Evolutionary conservation across 2,888 invertebrate species (phyloP).

Genomic region (Papilio elwesi): DNA sequence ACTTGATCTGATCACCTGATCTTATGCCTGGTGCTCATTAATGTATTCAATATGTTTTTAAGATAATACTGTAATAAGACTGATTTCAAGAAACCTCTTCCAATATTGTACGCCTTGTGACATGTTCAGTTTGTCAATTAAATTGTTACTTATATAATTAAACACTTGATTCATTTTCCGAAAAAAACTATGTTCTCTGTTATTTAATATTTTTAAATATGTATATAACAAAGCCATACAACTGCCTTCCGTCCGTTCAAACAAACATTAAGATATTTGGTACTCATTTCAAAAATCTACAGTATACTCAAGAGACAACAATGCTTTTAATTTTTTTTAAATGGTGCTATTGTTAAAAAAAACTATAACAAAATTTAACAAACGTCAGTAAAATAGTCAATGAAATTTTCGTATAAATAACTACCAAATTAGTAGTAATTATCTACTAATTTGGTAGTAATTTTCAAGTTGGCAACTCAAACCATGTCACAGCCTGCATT

Average conservation of each 20-base stretch:
- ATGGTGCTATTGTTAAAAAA: not conserved
- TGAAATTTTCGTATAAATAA: not conserved
- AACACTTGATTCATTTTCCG: too few relatives aligned
- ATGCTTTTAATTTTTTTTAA: not conserved
- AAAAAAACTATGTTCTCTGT: too few relatives aligned
- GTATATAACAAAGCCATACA: too few relatives aligned
- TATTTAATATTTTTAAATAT: too few relatives aligned
- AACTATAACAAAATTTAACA: too few relatives aligned
- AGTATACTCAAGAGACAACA: not conserved
- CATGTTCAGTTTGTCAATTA: not conserved
- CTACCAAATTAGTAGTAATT: not conserved
- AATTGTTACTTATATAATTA: too few relatives aligned
- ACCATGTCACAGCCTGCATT: constrained; percentile 6
- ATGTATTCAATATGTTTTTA: not conserved
- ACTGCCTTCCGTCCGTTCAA: not conserved
- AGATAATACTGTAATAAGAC: constrained; percentile 2
- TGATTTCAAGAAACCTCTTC: not conserved
- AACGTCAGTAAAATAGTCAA: not conserved
- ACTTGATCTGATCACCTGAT: too few relatives aligned
- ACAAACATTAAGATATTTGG: not conserved
- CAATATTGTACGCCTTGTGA: not conserved
- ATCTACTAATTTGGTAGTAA: constrained; percentile 10
- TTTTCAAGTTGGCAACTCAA: not conserved
- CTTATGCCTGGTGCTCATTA: not conserved
- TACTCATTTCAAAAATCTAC: not conserved